Conservation (phyloP, 2,888 invertebrate species). For the Pristionchus entomophagus region DNA sequence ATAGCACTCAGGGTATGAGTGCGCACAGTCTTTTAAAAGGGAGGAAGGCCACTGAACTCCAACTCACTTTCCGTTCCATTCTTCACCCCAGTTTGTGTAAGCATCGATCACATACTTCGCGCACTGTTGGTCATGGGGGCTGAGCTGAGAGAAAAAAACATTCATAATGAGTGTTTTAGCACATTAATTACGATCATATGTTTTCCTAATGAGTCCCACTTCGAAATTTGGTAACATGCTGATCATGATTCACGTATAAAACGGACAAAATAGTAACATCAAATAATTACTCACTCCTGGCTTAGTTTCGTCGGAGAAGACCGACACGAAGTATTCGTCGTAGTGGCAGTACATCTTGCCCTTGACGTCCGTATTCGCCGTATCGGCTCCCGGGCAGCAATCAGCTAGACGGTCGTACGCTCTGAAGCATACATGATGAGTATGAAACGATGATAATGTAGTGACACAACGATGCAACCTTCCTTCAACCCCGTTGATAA, state of each 20-base stretch:
- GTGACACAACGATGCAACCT: too few species aligned
- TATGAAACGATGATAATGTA: too few species aligned
- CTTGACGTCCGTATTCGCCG: neutral
- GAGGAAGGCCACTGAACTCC: too few species aligned
- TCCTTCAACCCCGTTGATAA: too few species aligned
- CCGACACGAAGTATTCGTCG: conserved; percentile 2
- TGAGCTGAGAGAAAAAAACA: neutral
- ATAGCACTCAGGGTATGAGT: too few species aligned
- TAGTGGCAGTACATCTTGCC: conserved; percentile 11
- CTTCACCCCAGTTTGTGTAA: neutral
- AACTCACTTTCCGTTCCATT: neutral
- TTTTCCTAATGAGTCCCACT: too few species aligned
- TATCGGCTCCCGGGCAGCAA: conserved; percentile 17
- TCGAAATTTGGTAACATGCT: too few species aligned
- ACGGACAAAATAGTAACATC: too few species aligned
- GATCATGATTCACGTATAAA: too few species aligned
- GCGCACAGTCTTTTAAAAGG: too few species aligned
- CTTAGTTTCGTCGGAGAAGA: neutral
- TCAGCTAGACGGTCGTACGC: neutral
- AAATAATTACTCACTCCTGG: neutral
- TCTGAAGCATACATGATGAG: neutral
- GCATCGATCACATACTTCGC: neutral
- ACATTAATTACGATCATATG: too few species aligned
- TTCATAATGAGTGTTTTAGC: too few species aligned
- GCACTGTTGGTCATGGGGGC: neutral